These are phyloP conservation scores for Melangyna quadrimaculata DNA, from an alignment of 2,888 invertebrate genomes.

Conservation along the genomic window DNA sequence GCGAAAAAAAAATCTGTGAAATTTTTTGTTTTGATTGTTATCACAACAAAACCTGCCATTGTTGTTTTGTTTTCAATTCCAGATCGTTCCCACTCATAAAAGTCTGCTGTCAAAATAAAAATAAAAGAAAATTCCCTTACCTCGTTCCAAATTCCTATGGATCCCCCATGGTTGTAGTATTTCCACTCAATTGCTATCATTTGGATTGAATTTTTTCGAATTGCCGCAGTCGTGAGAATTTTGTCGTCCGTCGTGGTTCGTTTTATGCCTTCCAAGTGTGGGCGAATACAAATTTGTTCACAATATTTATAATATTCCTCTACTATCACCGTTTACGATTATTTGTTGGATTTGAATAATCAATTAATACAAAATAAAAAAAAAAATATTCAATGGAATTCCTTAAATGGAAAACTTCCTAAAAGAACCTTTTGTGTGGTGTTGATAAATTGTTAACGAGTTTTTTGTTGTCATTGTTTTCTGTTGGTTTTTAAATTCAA, in stretches of 20 bases:
- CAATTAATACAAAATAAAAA: conserved; percentile 10
- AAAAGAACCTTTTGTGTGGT: not conserved
- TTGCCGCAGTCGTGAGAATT: conserved; percentile 66
- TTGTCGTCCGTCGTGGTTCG: conserved; percentile 51
- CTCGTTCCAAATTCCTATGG: conserved; percentile 35
- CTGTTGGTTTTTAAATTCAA: not conserved
- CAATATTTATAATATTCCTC: not conserved
- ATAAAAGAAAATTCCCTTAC: not conserved
- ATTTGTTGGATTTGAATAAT: not conserved
- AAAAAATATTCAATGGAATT: conserved; percentile 20
- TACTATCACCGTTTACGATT: not conserved
- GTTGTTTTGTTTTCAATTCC: conserved; percentile 54
- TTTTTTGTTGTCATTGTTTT: not conserved
- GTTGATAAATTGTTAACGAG: not conserved
- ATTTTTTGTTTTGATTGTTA: conserved; percentile 69
- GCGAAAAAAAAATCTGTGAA: conserved; percentile 25
- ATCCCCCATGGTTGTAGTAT: conserved; percentile 1
- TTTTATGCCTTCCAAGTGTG: not conserved
- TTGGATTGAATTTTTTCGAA: conserved; percentile 46
- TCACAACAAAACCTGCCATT: conserved; percentile 36
- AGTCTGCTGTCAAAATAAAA: conserved; percentile 32
- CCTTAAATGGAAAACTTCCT: conserved; percentile 19
- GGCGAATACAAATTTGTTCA: not conserved
- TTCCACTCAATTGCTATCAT: conserved; percentile 64
- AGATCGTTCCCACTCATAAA: conserved; percentile 12